Evolutionary conservation across 1,140 invertebrate species (phyloP), one percentile per base, ranked within the genome.

Genomic region (Sinonovacula constricta): DNA sequence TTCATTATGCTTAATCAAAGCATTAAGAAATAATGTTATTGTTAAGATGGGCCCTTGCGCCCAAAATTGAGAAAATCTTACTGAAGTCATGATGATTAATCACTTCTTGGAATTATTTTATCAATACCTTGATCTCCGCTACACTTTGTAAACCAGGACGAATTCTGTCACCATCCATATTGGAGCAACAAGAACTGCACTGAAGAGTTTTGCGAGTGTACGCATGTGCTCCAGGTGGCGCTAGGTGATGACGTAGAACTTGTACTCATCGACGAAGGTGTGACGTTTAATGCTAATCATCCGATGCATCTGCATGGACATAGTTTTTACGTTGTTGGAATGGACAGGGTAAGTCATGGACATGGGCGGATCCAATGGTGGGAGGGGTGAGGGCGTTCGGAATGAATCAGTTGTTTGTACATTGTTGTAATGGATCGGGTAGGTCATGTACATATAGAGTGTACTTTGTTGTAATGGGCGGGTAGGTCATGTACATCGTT

Each of bases 241-340:
- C 67, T 86, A 1, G 80, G 79, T 14, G 83, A 87, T 30, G 63
- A 72, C 0, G 87, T 88, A 18, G 86, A 88, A 74, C 18, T 88
- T 1, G 57, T 88, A 0, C 7, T 88, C 5, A 72, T 88, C 12
- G 85, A 87, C 39, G 83, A 87, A 70, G 87, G 87, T 14, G 76
- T 79, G 26, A 76, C 69, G 1, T 81, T 92, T 5, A 92, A 94
- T 68, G 72, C 81, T 30, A 92, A 93, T 76, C 92, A 95, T 85
- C 93, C 95, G 7, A 94, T 95, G 83, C 95, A 96, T 89, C 88
- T 96, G 2, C 95, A 96, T 86, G 95, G 95, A 2, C 93, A 95
- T 88, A 93, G 92, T 83, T 95, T 95, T 88, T 92, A 94, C 83
- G 92, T 95, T 0, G 92, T 95, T 0, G 94, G 91, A 18, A 92